A percentile compares a stretch with the other conserved stretches of the same genome.
These are phyloP conservation scores for Hylyphantes graminicola DNA, from an alignment of 1,140 invertebrate genomes.

Conservation along the genomic window DNA sequence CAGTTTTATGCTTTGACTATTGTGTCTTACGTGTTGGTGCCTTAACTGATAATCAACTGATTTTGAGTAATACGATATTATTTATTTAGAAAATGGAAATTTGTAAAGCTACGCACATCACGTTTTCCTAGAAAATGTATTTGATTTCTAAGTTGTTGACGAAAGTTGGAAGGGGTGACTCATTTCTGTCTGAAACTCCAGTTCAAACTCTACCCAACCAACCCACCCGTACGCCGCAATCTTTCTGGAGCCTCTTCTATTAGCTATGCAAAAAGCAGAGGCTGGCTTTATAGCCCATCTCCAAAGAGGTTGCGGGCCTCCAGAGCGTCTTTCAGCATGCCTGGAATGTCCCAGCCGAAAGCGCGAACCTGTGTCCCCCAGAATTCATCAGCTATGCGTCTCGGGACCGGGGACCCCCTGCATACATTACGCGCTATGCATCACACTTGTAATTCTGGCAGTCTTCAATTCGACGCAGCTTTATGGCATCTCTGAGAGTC, in stretches of 20 bases:
- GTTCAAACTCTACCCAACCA: too few species aligned
- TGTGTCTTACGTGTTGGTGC: too few species aligned
- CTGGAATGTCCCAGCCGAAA: conserved; percentile 45
- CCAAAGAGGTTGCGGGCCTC: conserved; percentile 41
- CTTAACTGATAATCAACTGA: too few species aligned
- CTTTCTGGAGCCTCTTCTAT: conserved; percentile 25
- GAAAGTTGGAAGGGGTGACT: too few species aligned
- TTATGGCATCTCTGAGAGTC: conserved; percentile 55
- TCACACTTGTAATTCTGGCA: conserved; percentile 59
- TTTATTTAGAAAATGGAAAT: too few species aligned
- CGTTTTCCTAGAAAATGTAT: too few species aligned
- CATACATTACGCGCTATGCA: conserved; percentile 55
- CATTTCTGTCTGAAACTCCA: too few species aligned
- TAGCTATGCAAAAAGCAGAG: conserved; percentile 58
- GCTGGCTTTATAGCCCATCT: conserved; percentile 57
- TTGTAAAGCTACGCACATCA: too few species aligned
- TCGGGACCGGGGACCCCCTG: conserved; percentile 52
- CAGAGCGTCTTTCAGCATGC: conserved; percentile 33
- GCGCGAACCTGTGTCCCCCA: conserved; percentile 53
- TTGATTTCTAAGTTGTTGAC: too few species aligned
- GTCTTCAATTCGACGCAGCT: conserved; percentile 54
- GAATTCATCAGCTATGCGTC: conserved; percentile 51
- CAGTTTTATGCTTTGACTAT: too few species aligned
- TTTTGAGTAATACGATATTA: too few species aligned
- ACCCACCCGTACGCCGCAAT: too few species aligned